Conservation (phyloP, 2,113 vertebrate species). For the Terrapene triunguis region DNA sequence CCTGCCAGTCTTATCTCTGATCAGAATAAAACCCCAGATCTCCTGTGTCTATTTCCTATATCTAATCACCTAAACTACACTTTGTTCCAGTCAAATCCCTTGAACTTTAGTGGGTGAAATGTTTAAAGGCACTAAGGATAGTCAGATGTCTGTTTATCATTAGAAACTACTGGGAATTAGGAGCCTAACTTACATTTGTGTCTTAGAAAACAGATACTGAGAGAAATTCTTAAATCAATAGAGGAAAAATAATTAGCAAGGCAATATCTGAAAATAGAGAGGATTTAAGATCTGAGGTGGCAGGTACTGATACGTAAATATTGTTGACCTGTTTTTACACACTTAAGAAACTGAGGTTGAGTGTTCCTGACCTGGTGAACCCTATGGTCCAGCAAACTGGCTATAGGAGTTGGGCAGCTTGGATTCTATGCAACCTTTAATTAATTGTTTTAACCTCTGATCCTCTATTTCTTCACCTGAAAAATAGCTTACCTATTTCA, state of each 20-base stretch:
- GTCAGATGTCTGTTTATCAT: not conserved
- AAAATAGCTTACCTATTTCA: not conserved
- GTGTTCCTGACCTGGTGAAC: not conserved
- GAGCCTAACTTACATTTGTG: not conserved
- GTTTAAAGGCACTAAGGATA: not conserved
- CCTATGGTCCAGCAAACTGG: rapidly evolving
- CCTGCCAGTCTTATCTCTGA: not conserved
- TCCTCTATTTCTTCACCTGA: not conserved
- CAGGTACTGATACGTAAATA: not conserved
- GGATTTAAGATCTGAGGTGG: not conserved
- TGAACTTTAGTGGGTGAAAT: too few relatives aligned
- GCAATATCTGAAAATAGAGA: rapidly evolving
- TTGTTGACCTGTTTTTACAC: not conserved
- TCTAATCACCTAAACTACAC: not conserved
- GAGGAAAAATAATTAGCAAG: not conserved
- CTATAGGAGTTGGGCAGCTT: not conserved
- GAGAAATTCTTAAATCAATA: not conserved
- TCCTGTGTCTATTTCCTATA: not conserved
- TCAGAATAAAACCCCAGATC: not conserved
- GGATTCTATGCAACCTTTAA: not conserved
- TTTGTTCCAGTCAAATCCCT: not conserved
- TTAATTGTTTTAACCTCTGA: not conserved
- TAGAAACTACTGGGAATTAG: not conserved
- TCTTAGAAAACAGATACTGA: not conserved
- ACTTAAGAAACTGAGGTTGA: not conserved